phyloP scores from a whole-genome alignment of 64 coral and sea anemone genomes.

The Montipora sp. region DNA sequence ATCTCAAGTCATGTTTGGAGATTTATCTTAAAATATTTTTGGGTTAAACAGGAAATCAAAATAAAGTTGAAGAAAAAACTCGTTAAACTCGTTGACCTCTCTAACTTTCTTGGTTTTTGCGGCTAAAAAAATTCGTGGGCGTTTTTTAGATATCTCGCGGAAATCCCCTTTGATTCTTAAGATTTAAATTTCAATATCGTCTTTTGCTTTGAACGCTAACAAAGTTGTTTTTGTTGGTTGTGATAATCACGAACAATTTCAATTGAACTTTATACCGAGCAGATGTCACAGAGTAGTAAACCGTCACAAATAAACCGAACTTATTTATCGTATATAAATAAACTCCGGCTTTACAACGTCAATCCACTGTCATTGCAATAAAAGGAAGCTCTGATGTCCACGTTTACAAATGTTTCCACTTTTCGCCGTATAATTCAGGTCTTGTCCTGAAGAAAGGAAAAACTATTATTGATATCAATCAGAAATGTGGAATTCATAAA shows the following conservation, averaged over 20 bases:
- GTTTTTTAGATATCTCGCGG: not conserved
- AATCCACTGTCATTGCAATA: not conserved
- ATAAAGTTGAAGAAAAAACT: not conserved
- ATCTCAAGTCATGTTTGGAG: too few species aligned
- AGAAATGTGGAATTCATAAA: not conserved
- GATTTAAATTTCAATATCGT: slow-evolving; percentile 10
- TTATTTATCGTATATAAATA: slow-evolving; percentile 42
- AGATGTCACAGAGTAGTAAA: slow-evolving; percentile 1
- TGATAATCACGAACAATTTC: slow-evolving; percentile 24
- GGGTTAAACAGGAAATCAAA: not conserved
- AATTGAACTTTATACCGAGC: not conserved
- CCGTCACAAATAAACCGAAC: not conserved
- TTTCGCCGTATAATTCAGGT: not conserved
- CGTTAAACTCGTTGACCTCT: not conserved
- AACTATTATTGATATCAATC: not conserved
- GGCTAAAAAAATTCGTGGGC: too few species aligned
- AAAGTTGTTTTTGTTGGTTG: slow-evolving; percentile 21
- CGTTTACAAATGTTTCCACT: not conserved
- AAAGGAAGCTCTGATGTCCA: not conserved
- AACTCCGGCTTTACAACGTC: slow-evolving; percentile 15
- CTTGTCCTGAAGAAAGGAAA: not conserved
- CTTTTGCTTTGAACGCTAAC: slow-evolving; percentile 17
- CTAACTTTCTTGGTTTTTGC: not conserved
- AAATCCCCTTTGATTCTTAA: not conserved
- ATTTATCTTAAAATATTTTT: too few species aligned